Percentiles rank a stretch among this genome's conserved stretches.
These are phyloP conservation scores for Fukomys damarensis DNA, from an alignment of 2,113 vertebrate genomes.

Conservation along the genomic window DNA sequence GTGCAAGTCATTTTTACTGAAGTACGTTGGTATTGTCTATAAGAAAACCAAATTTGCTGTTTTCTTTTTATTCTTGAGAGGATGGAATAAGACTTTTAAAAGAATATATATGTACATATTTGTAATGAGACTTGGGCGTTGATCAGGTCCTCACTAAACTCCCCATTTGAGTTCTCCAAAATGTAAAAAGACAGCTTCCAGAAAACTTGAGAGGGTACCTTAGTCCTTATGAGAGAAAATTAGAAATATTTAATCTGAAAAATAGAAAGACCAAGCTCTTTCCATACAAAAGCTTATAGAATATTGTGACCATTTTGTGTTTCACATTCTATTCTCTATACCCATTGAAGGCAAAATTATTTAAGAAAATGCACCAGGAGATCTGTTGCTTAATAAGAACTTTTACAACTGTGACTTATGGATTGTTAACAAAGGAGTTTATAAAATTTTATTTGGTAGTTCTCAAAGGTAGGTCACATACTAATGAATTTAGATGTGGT, in stretches of 20 bases:
- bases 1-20: background rate
- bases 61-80: constrained; percentile 27
- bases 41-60: background rate
- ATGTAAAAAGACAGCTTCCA: background rate
- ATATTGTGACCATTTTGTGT: background rate
- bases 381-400: background rate
- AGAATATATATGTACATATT: background rate
- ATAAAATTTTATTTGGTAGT: constrained; percentile 11
- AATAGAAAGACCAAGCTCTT: constrained; percentile 8
- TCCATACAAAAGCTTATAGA: background rate
- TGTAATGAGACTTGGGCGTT: background rate
- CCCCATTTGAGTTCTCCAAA: constrained; percentile 11
- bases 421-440: background rate
- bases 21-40: background rate
- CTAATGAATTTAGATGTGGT: background rate
- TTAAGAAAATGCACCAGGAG: background rate
- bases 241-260: background rate
- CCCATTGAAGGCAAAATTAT: background rate
- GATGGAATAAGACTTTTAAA: background rate
- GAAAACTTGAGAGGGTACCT: background rate
- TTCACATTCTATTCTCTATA: background rate
- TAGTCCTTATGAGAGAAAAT: background rate
- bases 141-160: background rate
- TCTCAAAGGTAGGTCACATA: constrained; percentile 6
- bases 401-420: background rate